These are phyloP conservation scores for Bombus confusus DNA, from an alignment of 1,140 invertebrate species.

Conservation along the genomic window DNA sequence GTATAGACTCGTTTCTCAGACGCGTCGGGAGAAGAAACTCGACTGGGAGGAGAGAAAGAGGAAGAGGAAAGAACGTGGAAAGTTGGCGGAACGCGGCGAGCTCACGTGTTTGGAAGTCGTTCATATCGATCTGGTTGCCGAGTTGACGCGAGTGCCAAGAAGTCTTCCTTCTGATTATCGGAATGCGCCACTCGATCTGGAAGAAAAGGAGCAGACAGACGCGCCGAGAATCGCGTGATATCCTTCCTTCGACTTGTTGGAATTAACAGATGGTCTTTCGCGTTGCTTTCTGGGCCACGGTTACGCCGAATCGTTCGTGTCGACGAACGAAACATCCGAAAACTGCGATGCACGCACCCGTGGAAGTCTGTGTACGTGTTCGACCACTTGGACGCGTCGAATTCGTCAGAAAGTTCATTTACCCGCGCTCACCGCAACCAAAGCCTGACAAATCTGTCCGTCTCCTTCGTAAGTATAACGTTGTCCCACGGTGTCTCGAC, in stretches of 20 bases:
- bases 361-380: too few species aligned
- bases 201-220: too few species aligned
- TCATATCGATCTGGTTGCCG: constrained; percentile 22
- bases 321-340: too few species aligned
- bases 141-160: constrained; percentile 10
- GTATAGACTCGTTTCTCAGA: not conserved
- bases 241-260: too few species aligned
- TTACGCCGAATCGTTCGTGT: too few species aligned
- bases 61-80: constrained; percentile 2
- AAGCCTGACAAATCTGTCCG: too few species aligned
- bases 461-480: not conserved
- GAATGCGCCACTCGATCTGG: not conserved
- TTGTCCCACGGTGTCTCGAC: not conserved
- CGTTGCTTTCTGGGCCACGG: not conserved
- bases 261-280: not conserved
- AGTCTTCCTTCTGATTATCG: constrained; percentile 13
- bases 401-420: too few species aligned
- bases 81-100: not conserved
- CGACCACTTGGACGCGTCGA: too few species aligned
- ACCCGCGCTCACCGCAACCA: too few species aligned
- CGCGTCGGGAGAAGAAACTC: not conserved
- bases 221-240: not conserved
- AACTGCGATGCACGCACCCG: too few species aligned
- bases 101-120: constrained; percentile 1
- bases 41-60: not conserved